A percentile compares a stretch with the other conserved stretches of the same genome.
Conservation (phyloP, 1,140 invertebrate genomes). For the Psix sp. region DNA sequence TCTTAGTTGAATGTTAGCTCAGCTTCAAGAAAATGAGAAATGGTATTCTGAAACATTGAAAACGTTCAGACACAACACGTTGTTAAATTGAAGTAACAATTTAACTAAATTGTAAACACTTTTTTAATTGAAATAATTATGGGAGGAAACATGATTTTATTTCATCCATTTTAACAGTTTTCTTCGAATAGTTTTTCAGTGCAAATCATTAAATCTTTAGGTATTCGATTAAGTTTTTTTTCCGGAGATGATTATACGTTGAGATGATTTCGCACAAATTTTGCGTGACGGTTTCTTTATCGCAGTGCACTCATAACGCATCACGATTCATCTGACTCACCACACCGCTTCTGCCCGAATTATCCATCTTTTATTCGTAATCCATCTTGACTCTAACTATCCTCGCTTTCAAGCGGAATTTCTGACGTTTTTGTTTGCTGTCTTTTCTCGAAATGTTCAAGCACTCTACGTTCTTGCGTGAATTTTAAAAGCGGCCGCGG, state of each 20-base stretch:
- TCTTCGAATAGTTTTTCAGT: no score
- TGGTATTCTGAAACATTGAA: no score
- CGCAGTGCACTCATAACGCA: conserved; percentile 11
- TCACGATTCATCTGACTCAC: conserved; percentile 33
- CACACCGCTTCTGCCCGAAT: conserved; percentile 7
- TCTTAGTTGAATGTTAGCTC: conserved; percentile 30
- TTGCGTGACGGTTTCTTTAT: conserved; percentile 38
- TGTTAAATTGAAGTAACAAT: no score
- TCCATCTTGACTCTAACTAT: conserved; percentile 19
- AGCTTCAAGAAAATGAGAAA: no score
- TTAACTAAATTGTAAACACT: no score
- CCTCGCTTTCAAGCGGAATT: conserved; percentile 7
- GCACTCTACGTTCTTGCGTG: not conserved
- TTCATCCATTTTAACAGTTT: no score
- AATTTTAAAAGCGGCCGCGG: no score
- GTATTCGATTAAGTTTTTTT: conserved; percentile 46
- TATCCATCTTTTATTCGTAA: conserved; percentile 40
- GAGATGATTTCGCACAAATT: conserved; percentile 48
- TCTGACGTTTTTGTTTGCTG: conserved; percentile 1
- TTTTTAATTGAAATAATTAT: no score
- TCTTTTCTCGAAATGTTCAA: no score
- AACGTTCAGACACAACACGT: no score
- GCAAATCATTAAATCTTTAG: no score
- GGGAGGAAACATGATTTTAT: no score
- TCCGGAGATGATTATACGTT: conserved; percentile 17